Conservation (phyloP, 1,140 invertebrate genomes). For the Calliphora vicina region DNA sequence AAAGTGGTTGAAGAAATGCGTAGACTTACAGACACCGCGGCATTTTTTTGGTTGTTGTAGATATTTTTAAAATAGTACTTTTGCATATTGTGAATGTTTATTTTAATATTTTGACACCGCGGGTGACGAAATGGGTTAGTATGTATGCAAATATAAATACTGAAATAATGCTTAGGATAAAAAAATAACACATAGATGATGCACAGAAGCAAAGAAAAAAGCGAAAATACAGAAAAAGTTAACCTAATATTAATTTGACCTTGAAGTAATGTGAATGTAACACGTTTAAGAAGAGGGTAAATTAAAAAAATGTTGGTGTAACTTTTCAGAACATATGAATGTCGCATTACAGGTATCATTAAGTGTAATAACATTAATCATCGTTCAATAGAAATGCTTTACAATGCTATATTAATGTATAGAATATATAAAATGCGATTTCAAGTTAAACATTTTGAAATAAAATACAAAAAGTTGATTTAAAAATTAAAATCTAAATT, state of each 20-base stretch:
- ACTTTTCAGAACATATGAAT: too few species aligned
- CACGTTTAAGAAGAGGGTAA: too few species aligned
- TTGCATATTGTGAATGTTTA: neutral
- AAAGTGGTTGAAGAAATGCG: slow-evolving; percentile 10
- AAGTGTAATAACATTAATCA: too few species aligned
- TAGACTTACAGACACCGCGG: slow-evolving; percentile 14
- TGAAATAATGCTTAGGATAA: neutral
- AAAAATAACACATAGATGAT: neutral
- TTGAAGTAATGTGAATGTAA: neutral
- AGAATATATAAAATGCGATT: too few species aligned
- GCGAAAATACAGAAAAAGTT: neutral
- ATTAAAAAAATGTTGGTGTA: too few species aligned
- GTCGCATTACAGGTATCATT: too few species aligned
- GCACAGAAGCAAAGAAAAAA: neutral
- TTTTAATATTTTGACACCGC: slow-evolving; percentile 14
- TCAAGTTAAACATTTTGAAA: too few species aligned
- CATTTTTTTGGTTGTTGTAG: neutral
- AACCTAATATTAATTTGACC: slow-evolving; percentile 10
- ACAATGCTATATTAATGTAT: too few species aligned
- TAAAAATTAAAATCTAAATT: too few species aligned
- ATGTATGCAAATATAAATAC: neutral
- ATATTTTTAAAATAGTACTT: neutral
- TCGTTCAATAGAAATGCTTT: too few species aligned
- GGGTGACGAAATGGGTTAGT: slow-evolving; percentile 23
- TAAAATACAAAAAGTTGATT: too few species aligned